phyloP scores from a whole-genome alignment of 1,140 invertebrate genomes.

The Venturia canescens region DNA sequence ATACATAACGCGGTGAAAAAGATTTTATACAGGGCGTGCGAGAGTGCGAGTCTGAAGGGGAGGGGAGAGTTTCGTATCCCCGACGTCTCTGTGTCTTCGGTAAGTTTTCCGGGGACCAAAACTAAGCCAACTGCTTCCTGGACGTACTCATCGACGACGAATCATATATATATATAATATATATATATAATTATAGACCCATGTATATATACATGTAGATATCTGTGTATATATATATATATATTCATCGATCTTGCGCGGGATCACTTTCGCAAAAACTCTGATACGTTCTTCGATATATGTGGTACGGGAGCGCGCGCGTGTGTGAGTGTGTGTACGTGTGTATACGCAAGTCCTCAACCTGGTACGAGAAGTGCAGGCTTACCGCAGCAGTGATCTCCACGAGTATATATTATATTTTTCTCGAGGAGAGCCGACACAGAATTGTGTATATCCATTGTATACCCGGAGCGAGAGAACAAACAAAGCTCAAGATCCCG shows the following conservation, averaged over 20 bases:
- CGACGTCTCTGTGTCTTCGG: constrained; percentile 4
- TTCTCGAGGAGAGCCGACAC: background rate
- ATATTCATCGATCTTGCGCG: constrained; percentile 7
- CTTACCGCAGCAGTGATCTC: background rate
- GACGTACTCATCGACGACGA: background rate
- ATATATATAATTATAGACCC: no score
- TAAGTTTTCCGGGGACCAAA: constrained; percentile 12
- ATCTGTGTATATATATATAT: no score
- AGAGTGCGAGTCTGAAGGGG: constrained; percentile 18
- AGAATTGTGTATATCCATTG: background rate
- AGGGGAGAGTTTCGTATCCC: background rate
- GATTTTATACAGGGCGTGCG: constrained; percentile 31
- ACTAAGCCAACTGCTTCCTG: background rate
- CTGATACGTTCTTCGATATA: background rate
- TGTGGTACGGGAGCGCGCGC: background rate
- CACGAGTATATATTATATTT: constrained; percentile 1
- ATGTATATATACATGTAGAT: no score
- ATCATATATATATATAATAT: no score
- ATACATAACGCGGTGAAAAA: background rate
- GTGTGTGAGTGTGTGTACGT: background rate
- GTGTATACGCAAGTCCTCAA: background rate
- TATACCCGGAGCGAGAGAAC: background rate
- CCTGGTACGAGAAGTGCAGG: background rate
- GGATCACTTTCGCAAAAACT: constrained; percentile 3
- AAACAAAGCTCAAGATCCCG: constrained; percentile 29